Base-by-base conservation (phyloP, 2,797 vertebrate genomes). In the Meda fulgida region DNA sequence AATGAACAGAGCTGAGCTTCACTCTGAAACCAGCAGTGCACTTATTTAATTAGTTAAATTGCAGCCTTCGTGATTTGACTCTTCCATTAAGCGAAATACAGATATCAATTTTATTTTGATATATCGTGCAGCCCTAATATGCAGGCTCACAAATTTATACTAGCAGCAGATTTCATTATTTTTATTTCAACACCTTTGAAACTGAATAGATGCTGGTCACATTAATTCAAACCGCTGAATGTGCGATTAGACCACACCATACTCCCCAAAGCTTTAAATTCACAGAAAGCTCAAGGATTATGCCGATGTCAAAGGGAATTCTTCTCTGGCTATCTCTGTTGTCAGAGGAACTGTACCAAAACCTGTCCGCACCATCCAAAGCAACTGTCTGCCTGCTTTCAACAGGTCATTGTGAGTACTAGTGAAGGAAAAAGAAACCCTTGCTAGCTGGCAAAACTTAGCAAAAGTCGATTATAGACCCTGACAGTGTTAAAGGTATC, bases 401-500 rank as follows among this genome's bases (percentile, higher is more conserved):
- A 85, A 55, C 85, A 89, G 80, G 79, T 83, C 72, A 48, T 65
- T 72, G 31, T 72, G 69, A 67, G 53, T 73, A 63, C 78, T 84
- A 72, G 43, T 19, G 40, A 34, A 29, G 29, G 29, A 34, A 48
- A 58, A 78, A 66, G 10, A 77, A 84, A 66, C 8, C 40, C 16
- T 43, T 46, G 34, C 23, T 53, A 21, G 34, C 26, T 72, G 81
- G 53, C 84, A 75, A 86, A 58, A 77, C 38, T 38, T 78, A 23
- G 48, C 14, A 84, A 40, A 78, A 67, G 66, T 43, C 36, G 70
- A 21, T 89, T 86, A 86, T 86, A 77, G 55, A 79, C 66, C 51
- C 51, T 83, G 92, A 92, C 88, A 85, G 81, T 81, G 71, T 60
- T 89, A 87, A 83, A 84, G 86, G 79, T 78, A 85, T 84, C 51